Evolutionary conservation across 2,888 invertebrate genomes (phyloP), one percentile per base, ranked within the genome.

Genomic region (Sphecodes monilicornis): DNA sequence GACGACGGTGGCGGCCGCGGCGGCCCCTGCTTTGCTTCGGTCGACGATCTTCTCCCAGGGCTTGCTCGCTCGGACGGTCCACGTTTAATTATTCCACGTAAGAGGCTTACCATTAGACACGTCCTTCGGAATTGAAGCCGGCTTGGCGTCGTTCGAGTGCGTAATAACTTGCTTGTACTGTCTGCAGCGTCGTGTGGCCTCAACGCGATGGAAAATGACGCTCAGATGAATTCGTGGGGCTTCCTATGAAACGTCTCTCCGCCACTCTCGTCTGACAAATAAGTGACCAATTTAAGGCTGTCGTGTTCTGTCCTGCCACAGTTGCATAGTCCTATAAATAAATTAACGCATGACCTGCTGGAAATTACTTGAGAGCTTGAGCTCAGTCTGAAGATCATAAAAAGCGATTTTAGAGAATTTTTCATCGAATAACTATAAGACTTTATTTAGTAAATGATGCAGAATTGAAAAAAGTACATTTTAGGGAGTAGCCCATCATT

Each of bases 31-130:
- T 89, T 87, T 84, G 76, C 82, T 77, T 60, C 75, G 60, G 41
- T 70, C 80, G 76, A 80, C 82, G 84, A 86, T 89, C 86, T 87
- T 86, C 78, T 54, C 26, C 22, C 36, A 60, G 36, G 54, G 80
- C 68, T 73, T 72, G 26, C 79, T 36, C 82, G 73, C 57, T 78
- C 80, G 84, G 78, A 79, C 88, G 81, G 72, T 70, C 77, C 75
- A 68, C 85, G 78, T 80, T 89, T 89, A 89, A 89, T 89, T 90
- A 90, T 89, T 89, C 85, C 70, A 36, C 78, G 69, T 90, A 91
- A 90, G 85, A 88, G 86, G 91, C 90, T 91, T 91, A 88, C 82
- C 85, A 89, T 91, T 89, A 86, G 84, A 87, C 82, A 80, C 84
- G 84, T 88, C 84, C 78, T 84, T 84, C 82, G 78, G 80, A 82